Base-by-base conservation (phyloP, 2,888 invertebrate species). In the Parapristionchus giblindavisi region DNA sequence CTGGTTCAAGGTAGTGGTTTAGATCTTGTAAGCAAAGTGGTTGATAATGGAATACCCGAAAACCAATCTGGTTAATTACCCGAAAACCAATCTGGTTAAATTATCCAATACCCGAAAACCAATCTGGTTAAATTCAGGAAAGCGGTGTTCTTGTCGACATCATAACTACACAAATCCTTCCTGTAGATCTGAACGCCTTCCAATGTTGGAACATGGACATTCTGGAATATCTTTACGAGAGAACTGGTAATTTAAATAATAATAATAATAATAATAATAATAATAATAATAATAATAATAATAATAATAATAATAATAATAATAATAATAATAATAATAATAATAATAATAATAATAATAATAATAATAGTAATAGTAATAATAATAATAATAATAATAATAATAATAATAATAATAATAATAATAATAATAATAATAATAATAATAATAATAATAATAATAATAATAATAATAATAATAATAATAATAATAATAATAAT, bases 151-250 rank as follows among this genome's bases (percentile, higher is more conserved):
- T 66, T 14, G 40, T 66, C 0, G 66, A 66, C 66, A 91, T 93
- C 38, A 91, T 92, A 78, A 92, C 92, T 0, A 90, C 90, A 52
- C 89, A 91, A 71, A 91, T 94, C 4, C 89, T 93, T 51, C 94
- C 94, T 0, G 94, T 94, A 1, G 94, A 94, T 88, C 89, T 94
- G 75, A 95, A 95, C 88, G 89, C 93, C 2, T 92, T 93, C 79
- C 90, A 93, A 60, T 93, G 92, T 81, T 91, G 91, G 83, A 93
- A 93, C 76, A 92, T 93, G 70, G 89, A 90, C 68, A 90, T 85
- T 48, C 75, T 86, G 56, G 79, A 80, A 43, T 82, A 83, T 75
- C 75, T 85, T 14, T 82, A 79, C 76, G 79, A 79, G 27, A 76
- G 79, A 76, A 77, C 77, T 32, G 82, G 82, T 76, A 58, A 61